A percentile compares a stretch with the other conserved stretches of the same genome.
These are phyloP conservation scores for Theristicus caerulescens DNA, from an alignment of 2,113 vertebrate species.

Conservation along the genomic window DNA sequence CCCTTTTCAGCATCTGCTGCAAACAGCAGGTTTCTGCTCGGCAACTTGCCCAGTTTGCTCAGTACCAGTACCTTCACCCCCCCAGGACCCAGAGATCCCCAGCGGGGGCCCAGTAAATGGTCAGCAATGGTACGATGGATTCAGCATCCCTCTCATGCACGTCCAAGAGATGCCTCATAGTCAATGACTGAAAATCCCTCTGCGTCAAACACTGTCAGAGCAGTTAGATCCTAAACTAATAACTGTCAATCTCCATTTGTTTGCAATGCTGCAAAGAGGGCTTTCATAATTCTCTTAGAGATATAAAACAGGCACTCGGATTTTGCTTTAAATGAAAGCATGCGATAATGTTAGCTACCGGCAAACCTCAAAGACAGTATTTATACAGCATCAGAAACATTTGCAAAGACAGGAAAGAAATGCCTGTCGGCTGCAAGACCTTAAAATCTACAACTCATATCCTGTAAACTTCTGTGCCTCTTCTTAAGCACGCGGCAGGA, in stretches of 20 bases:
- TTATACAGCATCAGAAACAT: background rate
- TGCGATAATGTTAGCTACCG: background rate
- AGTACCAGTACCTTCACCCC: background rate
- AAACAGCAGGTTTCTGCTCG: background rate
- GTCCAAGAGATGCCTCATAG: background rate
- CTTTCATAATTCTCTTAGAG: conserved; percentile 6
- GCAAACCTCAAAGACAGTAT: background rate
- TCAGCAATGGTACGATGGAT: background rate
- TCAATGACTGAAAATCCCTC: background rate
- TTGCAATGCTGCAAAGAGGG: background rate
- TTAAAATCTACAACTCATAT: background rate
- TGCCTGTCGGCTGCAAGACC: background rate
- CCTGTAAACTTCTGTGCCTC: background rate
- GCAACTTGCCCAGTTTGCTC: background rate
- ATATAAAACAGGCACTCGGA: background rate
- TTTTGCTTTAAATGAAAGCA: conserved; percentile 12
- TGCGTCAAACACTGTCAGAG: background rate
- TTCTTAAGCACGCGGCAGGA: background rate
- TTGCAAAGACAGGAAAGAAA: background rate
- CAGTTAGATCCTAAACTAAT: conserved; percentile 9
- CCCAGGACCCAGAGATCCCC: background rate
- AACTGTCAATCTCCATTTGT: conserved; percentile 51
- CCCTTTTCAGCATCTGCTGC: background rate
- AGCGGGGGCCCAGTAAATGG: background rate
- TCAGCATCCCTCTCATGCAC: background rate